phyloP scores from a whole-genome alignment of 2,113 vertebrate species.

The Dendrocopos noguchii region DNA sequence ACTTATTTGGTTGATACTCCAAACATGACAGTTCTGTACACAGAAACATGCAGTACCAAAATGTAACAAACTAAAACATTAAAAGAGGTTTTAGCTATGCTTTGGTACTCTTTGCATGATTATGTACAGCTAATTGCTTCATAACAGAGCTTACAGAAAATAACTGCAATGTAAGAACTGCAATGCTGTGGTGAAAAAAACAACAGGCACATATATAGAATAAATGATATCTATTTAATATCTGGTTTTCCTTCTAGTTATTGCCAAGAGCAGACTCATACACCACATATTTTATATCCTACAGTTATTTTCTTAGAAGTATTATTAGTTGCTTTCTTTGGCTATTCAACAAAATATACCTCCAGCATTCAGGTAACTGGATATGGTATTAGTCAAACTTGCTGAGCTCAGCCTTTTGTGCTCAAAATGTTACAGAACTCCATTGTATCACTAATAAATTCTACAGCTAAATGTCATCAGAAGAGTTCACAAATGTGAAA shows the following conservation, averaged over 20 bases:
- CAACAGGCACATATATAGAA: neutral
- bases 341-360: slow-evolving; percentile 72
- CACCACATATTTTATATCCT: slow-evolving; percentile 48
- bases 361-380: slow-evolving; percentile 77
- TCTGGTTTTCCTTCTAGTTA: slow-evolving; percentile 36
- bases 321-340: slow-evolving; percentile 78
- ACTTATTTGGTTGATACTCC: neutral
- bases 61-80: neutral
- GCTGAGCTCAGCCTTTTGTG: slow-evolving; percentile 74
- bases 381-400: slow-evolving; percentile 73
- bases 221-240: slow-evolving; percentile 54
- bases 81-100: neutral
- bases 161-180: neutral
- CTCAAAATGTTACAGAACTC: slow-evolving; percentile 55
- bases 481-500: neutral
- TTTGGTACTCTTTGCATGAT: neutral
- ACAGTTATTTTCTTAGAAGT: slow-evolving; percentile 71
- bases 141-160: neutral
- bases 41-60: neutral
- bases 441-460: slow-evolving; percentile 47
- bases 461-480: neutral
- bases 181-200: neutral
- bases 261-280: slow-evolving; percentile 53
- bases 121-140: neutral
- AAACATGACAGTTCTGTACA: neutral